Conservation (phyloP, 2,797 vertebrate genomes). For the Trachops cirrhosus region DNA sequence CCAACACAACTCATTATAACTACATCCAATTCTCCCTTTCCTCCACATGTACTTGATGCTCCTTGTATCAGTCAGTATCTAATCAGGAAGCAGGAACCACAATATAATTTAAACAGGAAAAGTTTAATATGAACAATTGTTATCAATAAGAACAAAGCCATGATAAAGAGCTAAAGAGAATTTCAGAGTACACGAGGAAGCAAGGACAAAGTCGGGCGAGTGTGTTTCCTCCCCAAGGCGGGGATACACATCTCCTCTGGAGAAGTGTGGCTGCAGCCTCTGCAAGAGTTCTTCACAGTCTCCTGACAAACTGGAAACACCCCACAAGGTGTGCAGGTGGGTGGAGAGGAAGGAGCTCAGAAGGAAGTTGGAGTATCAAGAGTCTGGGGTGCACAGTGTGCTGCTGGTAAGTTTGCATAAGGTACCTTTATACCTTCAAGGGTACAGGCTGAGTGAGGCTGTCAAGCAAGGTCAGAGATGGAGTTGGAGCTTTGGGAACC, state of each 20-base stretch:
- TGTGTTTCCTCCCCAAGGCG: fast-evolving
- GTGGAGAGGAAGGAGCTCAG: neutral
- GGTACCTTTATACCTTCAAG: neutral
- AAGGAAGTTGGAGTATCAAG: neutral
- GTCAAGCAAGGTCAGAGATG: neutral
- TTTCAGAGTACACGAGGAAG: neutral
- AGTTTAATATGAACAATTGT: neutral
- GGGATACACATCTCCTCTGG: neutral
- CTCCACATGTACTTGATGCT: neutral
- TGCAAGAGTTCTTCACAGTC: neutral
- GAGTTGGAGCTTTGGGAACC: neutral
- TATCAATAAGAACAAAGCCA: neutral
- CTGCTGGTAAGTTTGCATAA: neutral
- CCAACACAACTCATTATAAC: neutral
- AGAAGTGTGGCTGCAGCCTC: neutral
- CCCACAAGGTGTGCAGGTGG: too few relatives aligned
- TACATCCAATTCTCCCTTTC: neutral
- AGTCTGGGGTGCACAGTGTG: neutral
- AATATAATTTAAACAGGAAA: neutral
- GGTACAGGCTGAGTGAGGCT: fast-evolving
- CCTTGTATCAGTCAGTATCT: neutral
- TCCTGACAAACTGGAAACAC: neutral
- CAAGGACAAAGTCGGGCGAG: neutral
- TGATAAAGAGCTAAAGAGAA: neutral
- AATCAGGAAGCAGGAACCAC: neutral